Percentiles rank a stretch among this genome's conserved stretches.
phyloP scores from a whole-genome alignment of 1,140 invertebrate genomes.

The Drosophila pseudoananassae region DNA sequence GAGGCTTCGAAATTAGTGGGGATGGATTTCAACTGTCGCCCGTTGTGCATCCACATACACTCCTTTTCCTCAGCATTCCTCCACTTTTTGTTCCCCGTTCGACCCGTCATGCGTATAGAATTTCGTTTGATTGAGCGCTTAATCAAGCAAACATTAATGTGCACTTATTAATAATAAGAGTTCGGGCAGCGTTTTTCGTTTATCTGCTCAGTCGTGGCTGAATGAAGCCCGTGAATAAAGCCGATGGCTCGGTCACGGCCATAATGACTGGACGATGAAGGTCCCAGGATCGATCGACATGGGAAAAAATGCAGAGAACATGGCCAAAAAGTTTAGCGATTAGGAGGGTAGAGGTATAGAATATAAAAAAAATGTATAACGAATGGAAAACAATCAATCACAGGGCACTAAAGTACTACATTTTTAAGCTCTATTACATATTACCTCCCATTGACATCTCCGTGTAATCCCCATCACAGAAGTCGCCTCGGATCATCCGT shows the following conservation, averaged over 20 bases:
- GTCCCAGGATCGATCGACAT: slow-evolving; percentile 21
- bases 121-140: slow-evolving; percentile 81
- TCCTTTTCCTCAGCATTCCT: slow-evolving; percentile 23
- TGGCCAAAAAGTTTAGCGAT: neutral
- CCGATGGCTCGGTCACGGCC: slow-evolving; percentile 30
- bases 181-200: slow-evolving; percentile 48
- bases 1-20: slow-evolving; percentile 52
- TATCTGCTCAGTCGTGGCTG: slow-evolving; percentile 78
- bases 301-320: neutral
- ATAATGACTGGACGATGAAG: slow-evolving; percentile 28
- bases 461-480: slow-evolving; percentile 25
- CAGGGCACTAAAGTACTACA: no score
- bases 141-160: slow-evolving; percentile 82
- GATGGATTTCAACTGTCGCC: slow-evolving; percentile 21
- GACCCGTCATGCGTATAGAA: slow-evolving; percentile 76
- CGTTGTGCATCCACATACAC: slow-evolving; percentile 25
- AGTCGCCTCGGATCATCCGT: slow-evolving; percentile 58
- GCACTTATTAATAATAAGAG: slow-evolving; percentile 81
- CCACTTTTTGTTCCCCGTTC: slow-evolving; percentile 37
- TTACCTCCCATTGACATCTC: slow-evolving; percentile 31
- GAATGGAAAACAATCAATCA: no score
- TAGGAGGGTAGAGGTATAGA: neutral
- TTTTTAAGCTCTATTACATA: neutral
- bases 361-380: no score
- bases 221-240: slow-evolving; percentile 50